Evolutionary conservation across 2,113 vertebrate genomes (phyloP).

Genomic region (Neogale vison): DNA sequence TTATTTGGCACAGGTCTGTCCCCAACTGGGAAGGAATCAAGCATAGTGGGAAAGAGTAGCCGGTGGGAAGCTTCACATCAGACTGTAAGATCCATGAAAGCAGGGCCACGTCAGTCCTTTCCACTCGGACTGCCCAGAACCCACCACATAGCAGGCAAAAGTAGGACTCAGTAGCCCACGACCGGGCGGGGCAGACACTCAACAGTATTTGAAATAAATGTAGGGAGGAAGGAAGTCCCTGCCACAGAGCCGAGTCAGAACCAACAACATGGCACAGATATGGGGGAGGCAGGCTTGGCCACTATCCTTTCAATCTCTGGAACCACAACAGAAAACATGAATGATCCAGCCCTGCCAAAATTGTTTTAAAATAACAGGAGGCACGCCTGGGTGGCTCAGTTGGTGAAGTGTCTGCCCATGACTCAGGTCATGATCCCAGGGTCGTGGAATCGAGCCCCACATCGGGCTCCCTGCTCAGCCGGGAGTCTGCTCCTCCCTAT

Average conservation of each 20-base stretch:
- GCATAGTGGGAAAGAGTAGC: background rate
- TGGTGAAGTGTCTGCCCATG: background rate
- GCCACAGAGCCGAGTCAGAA: background rate
- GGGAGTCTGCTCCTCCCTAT: background rate
- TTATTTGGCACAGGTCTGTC: background rate
- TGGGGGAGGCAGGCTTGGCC: background rate
- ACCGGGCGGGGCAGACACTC: fast-evolving
- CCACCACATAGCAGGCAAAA: fast-evolving
- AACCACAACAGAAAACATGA: background rate
- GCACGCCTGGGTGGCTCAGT: background rate
- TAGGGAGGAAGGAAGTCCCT: background rate
- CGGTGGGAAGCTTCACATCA: background rate
- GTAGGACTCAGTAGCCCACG: fast-evolving
- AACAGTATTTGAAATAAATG: background rate
- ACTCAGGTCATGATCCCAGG: background rate
- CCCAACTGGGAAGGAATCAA: background rate
- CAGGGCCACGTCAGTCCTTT: background rate
- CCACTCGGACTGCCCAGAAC: background rate
- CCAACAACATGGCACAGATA: background rate
- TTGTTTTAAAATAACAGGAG: background rate
- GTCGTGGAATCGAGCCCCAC: background rate
- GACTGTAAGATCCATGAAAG: background rate
- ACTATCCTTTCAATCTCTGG: background rate
- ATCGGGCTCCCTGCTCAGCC: background rate
- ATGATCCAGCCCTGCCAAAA: background rate